Conservation (phyloP, 2,797 vertebrate genomes). For the Peromyscus nudipes region DNA sequence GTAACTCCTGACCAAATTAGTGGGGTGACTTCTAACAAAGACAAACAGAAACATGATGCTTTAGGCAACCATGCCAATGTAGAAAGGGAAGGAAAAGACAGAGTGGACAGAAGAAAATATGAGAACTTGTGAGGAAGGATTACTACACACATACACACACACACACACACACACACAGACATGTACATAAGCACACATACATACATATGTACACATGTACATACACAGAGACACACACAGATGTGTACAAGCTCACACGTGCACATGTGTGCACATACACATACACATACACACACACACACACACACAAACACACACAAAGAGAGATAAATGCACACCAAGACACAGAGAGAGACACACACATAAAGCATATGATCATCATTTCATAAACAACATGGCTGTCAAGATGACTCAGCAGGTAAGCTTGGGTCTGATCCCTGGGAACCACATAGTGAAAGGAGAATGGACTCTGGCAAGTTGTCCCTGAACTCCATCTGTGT, state of each 20-base stretch:
- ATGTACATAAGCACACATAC: not conserved
- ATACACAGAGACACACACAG: not conserved
- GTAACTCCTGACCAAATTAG: slow-evolving; percentile 1
- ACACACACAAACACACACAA: not conserved
- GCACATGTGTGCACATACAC: no score
- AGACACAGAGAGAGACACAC: not conserved
- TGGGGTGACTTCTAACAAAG: not conserved
- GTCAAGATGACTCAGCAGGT: not conserved
- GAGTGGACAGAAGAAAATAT: not conserved
- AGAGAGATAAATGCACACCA: not conserved
- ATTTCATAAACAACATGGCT: slow-evolving; percentile 23
- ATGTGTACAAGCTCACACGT: not conserved
- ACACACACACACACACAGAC: no score
- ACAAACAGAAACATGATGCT: slow-evolving; percentile 10
- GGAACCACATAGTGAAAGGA: not conserved
- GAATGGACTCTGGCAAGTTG: not conserved
- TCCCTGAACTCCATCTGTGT: not conserved
- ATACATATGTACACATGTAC: not conserved
- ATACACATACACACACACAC: no score
- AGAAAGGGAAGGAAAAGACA: not conserved
- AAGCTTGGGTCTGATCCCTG: not conserved
- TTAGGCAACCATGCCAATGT: not conserved
- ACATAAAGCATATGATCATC: not conserved
- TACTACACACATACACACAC: not conserved
- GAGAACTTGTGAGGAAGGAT: not conserved